Evolutionary conservation across 2,113 vertebrate genomes (phyloP).

Genomic region (Thunnus maccoyii): DNA sequence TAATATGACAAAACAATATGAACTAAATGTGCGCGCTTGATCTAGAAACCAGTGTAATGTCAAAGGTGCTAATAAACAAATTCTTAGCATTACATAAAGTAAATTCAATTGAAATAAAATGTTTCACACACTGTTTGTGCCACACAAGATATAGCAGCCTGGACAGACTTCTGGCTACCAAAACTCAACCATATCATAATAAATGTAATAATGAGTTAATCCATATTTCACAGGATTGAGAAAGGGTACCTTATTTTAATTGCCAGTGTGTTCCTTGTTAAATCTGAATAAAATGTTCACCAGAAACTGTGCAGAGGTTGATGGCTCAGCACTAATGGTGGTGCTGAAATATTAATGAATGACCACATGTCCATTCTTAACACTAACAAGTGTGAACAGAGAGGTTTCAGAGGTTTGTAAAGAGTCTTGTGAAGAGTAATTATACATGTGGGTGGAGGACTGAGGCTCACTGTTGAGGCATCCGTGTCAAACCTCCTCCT

Average conservation of each 20-base stretch:
- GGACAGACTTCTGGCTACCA: too few species aligned
- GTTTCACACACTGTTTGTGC: too few species aligned
- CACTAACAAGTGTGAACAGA: conserved; percentile 18
- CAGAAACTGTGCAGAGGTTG: conserved; percentile 13
- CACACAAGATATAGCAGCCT: too few species aligned
- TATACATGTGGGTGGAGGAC: conserved; percentile 1
- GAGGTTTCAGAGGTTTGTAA: conserved; percentile 17
- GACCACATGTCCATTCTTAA: conserved; percentile 20
- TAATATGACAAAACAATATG: too few species aligned
- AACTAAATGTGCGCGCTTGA: too few species aligned
- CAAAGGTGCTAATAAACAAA: too few species aligned
- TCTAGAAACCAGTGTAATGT: too few species aligned
- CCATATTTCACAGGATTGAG: not conserved
- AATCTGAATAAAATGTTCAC: conserved; percentile 12
- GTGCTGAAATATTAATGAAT: conserved; percentile 42
- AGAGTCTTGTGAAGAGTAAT: conserved; percentile 19
- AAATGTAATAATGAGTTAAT: not conserved
- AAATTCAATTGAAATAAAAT: too few species aligned
- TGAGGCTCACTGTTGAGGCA: conserved; percentile 14
- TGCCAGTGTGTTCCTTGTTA: not conserved
- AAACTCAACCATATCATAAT: not conserved
- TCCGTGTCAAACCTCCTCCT: conserved; percentile 8
- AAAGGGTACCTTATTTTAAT: not conserved
- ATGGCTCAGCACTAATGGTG: not conserved
- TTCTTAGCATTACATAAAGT: too few species aligned